Percentiles rank a stretch among this genome's conserved stretches.
These are phyloP conservation scores for Onychorhynchus coronatus DNA, from an alignment of 2,113 vertebrate genomes.

Conservation along the genomic window DNA sequence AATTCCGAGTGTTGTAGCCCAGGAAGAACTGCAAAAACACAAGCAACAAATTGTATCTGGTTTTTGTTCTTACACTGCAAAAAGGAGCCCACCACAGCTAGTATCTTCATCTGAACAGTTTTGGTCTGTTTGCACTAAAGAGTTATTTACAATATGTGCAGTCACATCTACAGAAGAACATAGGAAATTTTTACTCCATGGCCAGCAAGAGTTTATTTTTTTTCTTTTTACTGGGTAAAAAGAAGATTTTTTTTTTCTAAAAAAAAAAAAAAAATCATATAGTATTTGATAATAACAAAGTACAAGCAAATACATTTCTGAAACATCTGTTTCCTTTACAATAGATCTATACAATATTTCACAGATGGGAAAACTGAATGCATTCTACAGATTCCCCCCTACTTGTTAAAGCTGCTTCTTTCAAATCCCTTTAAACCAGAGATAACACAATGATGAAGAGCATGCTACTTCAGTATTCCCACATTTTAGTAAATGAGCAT, in stretches of 20 bases:
- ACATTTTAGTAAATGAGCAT: constrained; percentile 7
- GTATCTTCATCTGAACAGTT: not conserved
- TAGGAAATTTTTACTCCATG: constrained; percentile 62
- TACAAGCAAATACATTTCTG: constrained; percentile 65
- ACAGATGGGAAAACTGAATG: constrained; percentile 41
- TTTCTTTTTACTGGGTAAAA: constrained; percentile 59
- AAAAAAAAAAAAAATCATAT: constrained; percentile 32
- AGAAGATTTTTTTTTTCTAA: not conserved
- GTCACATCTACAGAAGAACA: constrained; percentile 59
- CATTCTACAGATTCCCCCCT: constrained; percentile 33
- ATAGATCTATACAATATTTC: constrained; percentile 64
- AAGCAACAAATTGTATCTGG: not conserved
- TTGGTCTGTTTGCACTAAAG: constrained; percentile 13
- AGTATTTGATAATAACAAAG: constrained; percentile 61
- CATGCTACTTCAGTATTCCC: constrained; percentile 29
- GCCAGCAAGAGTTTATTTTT: constrained; percentile 63
- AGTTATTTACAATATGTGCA: constrained; percentile 67
- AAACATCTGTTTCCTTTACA: constrained; percentile 65
- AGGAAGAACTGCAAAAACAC: not conserved
- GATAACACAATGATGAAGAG: constrained; percentile 26
- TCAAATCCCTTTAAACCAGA: not conserved
- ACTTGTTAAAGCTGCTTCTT: constrained; percentile 57
- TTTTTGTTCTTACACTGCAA: constrained; percentile 2
- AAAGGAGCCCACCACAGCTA: not conserved
- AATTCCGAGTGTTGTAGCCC: not conserved